phyloP scores from a whole-genome alignment of 2,113 vertebrate genomes.

The Corythornis vintsioides region DNA sequence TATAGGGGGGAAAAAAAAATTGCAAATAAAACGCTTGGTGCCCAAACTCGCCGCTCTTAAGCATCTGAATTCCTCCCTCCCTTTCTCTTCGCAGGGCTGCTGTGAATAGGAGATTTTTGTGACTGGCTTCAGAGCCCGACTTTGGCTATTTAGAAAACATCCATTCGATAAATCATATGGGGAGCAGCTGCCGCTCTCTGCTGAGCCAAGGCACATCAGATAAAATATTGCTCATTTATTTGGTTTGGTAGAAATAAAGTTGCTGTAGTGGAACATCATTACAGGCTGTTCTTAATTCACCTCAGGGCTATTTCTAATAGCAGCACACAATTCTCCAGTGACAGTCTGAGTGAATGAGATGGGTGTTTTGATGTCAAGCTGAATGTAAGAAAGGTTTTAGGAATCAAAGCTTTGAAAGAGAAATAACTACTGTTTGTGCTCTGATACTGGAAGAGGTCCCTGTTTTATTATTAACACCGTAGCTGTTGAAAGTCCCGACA shows the following conservation, averaged over 20 bases:
- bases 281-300: conserved; percentile 57
- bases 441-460: conserved; percentile 26
- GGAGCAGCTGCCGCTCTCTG: conserved; percentile 55
- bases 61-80: background rate
- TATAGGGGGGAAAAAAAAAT: background rate
- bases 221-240: conserved; percentile 52
- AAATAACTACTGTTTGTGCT: conserved; percentile 42
- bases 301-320: conserved; percentile 51
- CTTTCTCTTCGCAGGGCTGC: background rate
- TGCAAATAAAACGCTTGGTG: background rate
- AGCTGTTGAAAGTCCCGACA: conserved; percentile 39
- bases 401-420: conserved; percentile 59
- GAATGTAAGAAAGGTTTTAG: conserved; percentile 52
- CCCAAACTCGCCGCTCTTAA: background rate
- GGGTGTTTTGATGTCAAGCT: conserved; percentile 58
- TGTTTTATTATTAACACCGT: conserved; percentile 21
- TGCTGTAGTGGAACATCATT: conserved; percentile 59
- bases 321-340: conserved; percentile 27
- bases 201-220: conserved; percentile 20
- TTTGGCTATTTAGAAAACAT: conserved; percentile 15
- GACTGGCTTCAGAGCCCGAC: background rate
- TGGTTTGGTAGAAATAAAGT: conserved; percentile 43
- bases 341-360: conserved; percentile 50
- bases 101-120: background rate
- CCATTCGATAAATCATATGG: conserved; percentile 27